Conservation (phyloP, 2,888 invertebrate species). For the Aradus depressus region DNA sequence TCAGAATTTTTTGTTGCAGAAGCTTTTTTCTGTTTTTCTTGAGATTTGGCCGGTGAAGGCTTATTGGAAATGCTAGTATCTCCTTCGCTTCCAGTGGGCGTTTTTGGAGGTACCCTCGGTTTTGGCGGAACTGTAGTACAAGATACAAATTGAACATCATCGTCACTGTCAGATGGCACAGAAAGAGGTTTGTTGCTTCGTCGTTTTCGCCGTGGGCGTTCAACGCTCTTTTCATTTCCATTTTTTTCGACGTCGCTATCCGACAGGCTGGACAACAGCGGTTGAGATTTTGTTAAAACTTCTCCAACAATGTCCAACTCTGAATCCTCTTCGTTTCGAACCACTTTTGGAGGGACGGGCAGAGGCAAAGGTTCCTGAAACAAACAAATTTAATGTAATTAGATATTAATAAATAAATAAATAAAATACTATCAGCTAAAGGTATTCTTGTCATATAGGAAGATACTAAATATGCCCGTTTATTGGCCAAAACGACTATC, state of each 20-base stretch:
- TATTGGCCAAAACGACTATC: no score
- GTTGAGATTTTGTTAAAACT: constrained; percentile 36
- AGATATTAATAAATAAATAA: neutral
- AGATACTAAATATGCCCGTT: no score
- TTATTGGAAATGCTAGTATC: constrained; percentile 16
- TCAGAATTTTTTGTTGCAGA: constrained; percentile 14
- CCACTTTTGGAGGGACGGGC: constrained; percentile 28
- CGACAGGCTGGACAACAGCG: constrained; percentile 49
- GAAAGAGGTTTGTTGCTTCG: constrained; percentile 5
- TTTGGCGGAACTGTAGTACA: constrained; percentile 29
- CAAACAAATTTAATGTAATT: constrained; percentile 4
- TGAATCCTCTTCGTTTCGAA: constrained; percentile 32
- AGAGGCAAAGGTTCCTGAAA: constrained; percentile 16
- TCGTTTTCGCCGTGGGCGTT: constrained; percentile 31
- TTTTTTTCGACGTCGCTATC: constrained; percentile 41
- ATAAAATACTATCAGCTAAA: neutral
- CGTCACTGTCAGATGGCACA: constrained; percentile 35
- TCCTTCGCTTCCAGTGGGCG: constrained; percentile 27
- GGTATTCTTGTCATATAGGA: no score
- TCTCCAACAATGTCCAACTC: constrained; percentile 47
- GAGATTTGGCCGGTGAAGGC: constrained; percentile 10
- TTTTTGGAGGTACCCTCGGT: constrained; percentile 22
- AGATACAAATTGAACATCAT: constrained; percentile 23
- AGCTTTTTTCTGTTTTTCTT: constrained; percentile 10
- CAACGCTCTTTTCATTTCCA: constrained; percentile 21